A percentile compares a stretch with the other conserved stretches of the same genome.
phyloP scores from a whole-genome alignment of 2,797 vertebrate species.

The Synanceia verrucosa region DNA sequence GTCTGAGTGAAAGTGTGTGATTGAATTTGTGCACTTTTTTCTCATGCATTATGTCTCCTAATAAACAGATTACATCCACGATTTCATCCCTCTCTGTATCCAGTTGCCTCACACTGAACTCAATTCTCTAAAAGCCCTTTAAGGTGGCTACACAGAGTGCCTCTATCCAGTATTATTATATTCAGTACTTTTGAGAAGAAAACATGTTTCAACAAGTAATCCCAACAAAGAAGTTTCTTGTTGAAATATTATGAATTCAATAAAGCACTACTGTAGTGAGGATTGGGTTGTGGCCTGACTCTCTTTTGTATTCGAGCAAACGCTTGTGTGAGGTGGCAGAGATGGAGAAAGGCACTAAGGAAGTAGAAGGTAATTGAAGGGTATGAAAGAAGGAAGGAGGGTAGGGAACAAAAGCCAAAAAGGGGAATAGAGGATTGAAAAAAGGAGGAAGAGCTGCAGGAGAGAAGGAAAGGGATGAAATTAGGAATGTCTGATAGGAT shows the following conservation, averaged over 20 bases:
- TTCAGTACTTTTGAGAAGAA: constrained; percentile 39
- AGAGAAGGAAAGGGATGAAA: constrained; percentile 1
- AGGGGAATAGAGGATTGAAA: not conserved
- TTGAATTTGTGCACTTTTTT: not conserved
- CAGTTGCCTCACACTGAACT: constrained; percentile 11
- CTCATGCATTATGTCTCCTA: not conserved
- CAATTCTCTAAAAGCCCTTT: constrained; percentile 29
- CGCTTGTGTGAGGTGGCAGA: constrained; percentile 2
- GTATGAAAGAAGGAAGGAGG: not conserved
- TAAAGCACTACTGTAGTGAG: not conserved
- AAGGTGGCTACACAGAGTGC: constrained; percentile 8
- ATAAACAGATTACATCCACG: constrained; percentile 34
- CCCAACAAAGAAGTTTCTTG: constrained; percentile 40
- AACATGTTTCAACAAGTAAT: constrained; percentile 56
- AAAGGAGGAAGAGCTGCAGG: not conserved
- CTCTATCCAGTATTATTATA: constrained; percentile 51
- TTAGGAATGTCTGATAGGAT: not conserved
- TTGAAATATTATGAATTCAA: constrained; percentile 42
- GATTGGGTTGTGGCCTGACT: constrained; percentile 7
- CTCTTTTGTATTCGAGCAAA: constrained; percentile 35
- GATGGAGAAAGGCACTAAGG: not conserved
- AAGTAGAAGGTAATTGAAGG: constrained; percentile 17
- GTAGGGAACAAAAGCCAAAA: not conserved
- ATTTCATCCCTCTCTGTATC: constrained; percentile 18
- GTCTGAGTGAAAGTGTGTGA: not conserved